Conservation (phyloP, 2,888 invertebrate species). For the Digitonthophagus gazella region DNA sequence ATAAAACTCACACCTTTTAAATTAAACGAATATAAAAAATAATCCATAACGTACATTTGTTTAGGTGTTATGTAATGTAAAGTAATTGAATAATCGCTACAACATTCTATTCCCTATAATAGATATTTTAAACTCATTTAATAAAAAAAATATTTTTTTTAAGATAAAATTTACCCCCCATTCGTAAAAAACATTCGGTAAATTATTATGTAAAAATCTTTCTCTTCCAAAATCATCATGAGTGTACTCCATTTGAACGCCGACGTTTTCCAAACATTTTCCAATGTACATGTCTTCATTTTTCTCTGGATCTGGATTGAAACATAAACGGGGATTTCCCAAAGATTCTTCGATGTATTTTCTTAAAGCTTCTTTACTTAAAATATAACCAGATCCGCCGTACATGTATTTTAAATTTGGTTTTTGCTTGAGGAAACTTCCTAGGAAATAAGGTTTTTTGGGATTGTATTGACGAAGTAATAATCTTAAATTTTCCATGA, state of each 20-base stretch:
- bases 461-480: neutral
- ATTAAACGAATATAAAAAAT: constrained; percentile 1
- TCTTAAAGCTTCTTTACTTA: no score
- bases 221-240: constrained; percentile 8
- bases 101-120: constrained; percentile 4
- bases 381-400: no score
- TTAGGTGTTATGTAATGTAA: constrained; percentile 1
- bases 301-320: neutral
- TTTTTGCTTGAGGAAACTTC: no score
- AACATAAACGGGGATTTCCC: no score
- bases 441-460: neutral
- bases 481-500: constrained; percentile 7
- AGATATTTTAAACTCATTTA: no score
- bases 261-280: neutral
- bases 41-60: neutral
- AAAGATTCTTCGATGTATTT: no score
- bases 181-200: no score
- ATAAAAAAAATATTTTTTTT: no score
- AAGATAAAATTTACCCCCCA: no score
- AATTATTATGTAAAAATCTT: constrained; percentile 12
- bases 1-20: neutral
- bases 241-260: constrained; percentile 2
- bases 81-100: constrained; percentile 1
- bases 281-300: constrained; percentile 11
- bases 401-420: no score